Evolutionary conservation across 2,797 vertebrate species (phyloP), one percentile per base, ranked within the genome.

Genomic region (Coracias cyanogaster): DNA sequence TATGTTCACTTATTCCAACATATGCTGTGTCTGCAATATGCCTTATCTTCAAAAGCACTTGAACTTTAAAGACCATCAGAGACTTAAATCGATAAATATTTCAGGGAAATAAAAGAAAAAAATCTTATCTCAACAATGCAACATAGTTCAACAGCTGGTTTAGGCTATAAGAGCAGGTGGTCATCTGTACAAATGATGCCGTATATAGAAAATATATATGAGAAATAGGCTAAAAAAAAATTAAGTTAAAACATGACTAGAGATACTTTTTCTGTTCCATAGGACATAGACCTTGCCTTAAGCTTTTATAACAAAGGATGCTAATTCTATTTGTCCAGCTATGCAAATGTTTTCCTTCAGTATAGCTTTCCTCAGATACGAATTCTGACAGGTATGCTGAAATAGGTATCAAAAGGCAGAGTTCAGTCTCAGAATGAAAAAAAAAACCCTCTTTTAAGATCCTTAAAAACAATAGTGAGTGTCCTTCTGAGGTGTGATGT

Each of bases 1-100:
- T 89, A 46, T 70, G 54, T 69, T 84, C 72, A 65, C 77, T 87
- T 91, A 95, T 67, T 86, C 83, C 74, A 88, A 88, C 92, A 91
- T 85, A 92, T 65, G 77, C 66, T 77, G 31, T 51, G 71, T 46
- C 86, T 94, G 72, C 85, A 92, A 57, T 54, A 90, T 15, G 84
- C 51, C 51, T 94, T 91, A 95, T 88, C 87, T 96, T 95, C 96
- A 96, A 96, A 96, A 95, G 93, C 89, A 91, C 83, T 88, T 91
- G 65, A 84, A 86, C 77, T 73, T 95, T 79, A 89, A 93, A 91
- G 82, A 81, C 48, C 14, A 46, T 69, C 49, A 65, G 82, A 80
- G 65, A 16, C 46, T 82, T 78, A 89, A 89, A 90, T 64, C 18
- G 62, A 2, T 41, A 83, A 92, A 29, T 62, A 85, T 49, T 91